Percentiles rank a stretch among this genome's conserved stretches.
phyloP scores from a whole-genome alignment of 2,888 invertebrate genomes.

The Rambutsinella grinnellia region DNA sequence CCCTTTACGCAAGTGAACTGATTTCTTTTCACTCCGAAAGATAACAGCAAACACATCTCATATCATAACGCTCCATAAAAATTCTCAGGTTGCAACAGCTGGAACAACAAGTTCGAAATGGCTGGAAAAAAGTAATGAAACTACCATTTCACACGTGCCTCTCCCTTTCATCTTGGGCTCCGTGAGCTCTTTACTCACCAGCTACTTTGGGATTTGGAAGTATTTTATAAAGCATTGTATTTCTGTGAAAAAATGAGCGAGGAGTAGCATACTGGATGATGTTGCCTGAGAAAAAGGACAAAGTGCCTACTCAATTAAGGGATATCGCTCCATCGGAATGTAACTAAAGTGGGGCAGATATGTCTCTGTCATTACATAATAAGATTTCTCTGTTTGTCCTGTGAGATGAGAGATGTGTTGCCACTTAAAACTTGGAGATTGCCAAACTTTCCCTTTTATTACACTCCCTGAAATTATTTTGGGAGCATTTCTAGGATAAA shows the following conservation, averaged over 20 bases:
- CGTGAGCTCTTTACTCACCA: neutral
- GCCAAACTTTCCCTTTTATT: neutral
- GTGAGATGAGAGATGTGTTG: neutral
- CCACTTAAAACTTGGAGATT: neutral
- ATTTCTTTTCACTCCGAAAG: too few species aligned
- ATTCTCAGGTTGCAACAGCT: too few species aligned
- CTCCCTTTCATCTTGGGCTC: constrained; percentile 2
- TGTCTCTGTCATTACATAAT: neutral
- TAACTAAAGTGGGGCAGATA: neutral
- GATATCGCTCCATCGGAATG: neutral
- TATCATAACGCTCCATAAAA: too few species aligned
- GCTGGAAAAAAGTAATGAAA: constrained; percentile 28
- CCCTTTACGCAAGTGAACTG: too few species aligned
- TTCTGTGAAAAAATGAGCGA: too few species aligned
- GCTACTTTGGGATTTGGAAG: constrained; percentile 9
- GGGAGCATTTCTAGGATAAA: neutral
- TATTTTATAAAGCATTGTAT: neutral
- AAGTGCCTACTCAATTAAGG: neutral
- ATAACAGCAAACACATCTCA: too few species aligned
- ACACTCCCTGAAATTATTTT: too few species aligned
- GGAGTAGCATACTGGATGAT: too few species aligned
- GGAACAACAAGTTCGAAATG: constrained; percentile 17
- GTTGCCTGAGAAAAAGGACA: too few species aligned
- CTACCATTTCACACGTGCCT: constrained; percentile 12
- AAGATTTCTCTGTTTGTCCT: neutral